Evolutionary conservation across 2,797 vertebrate species (phyloP), one percentile per base, ranked within the genome.

Genomic region (Sebastes iracundus): DNA sequence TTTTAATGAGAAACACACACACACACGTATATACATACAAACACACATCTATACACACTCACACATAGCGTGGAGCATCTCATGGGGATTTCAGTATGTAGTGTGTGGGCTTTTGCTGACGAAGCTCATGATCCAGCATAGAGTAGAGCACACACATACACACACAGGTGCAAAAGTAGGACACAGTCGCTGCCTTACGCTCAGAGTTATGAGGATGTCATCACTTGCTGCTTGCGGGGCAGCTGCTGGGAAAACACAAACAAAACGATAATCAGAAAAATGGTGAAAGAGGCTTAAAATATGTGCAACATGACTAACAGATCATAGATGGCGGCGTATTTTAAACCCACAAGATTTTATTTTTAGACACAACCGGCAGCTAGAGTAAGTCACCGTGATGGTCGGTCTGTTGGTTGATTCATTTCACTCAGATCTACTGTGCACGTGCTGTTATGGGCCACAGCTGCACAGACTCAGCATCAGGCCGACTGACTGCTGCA

Each of bases 131-230:
- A 81, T 63, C 70, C 56, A 75, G 59, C 72, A 79, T 63, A 25
- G 66, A 75, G 58, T 53, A 38, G 46, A 33, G 35, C 55, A 78
- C 30, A 59, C 66, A 33, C 52, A 67, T 42, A 75, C 68, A 72
- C 64, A 81, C 66, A 68, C 75, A 87, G 75, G 85, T 91, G 85
- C 58, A 87, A 72, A 93, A 92, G 75, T 93, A 86, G 93, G 91
- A 80, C 92, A 90, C 71, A 69, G 70, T 68, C 14, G 22, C 35
- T 27, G 42, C 46, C 61, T 84, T 80, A 71, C 59, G 0, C 70
- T 85, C 69, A 76, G 86, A 84, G 55, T 84, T 84, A 81, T 66
- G 78, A 75, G 38, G 66, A 59, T 86, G 80, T 86, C 86, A 86
- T 87, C 86, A 85, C 77, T 80, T 60, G 58, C 23, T 64, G 77